Percentiles rank a stretch among this genome's conserved stretches.
Conservation (phyloP, 2,888 invertebrate genomes). For the Girardia tigrina region DNA sequence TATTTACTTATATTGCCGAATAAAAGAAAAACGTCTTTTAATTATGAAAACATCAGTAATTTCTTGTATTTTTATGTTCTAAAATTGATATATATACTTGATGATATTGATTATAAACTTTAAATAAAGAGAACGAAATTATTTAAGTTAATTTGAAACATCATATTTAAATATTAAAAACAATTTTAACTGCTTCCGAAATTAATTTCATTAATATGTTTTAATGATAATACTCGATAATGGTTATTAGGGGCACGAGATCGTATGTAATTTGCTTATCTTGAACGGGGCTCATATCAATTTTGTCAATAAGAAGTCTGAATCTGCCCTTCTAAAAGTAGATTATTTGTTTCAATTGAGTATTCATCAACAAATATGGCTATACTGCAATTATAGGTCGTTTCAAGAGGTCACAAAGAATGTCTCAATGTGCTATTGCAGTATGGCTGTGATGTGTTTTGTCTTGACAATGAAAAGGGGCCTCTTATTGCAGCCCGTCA, state of each 20-base stretch:
- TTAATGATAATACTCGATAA: too few relatives aligned
- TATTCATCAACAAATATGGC: background rate
- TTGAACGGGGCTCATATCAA: background rate
- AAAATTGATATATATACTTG: too few relatives aligned
- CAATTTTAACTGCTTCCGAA: too few relatives aligned
- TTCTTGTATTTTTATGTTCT: too few relatives aligned
- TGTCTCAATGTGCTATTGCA: background rate
- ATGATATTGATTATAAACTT: too few relatives aligned
- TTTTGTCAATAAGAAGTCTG: slow-evolving; percentile 13
- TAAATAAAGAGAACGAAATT: too few relatives aligned
- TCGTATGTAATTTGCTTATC: background rate
- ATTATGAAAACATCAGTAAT: too few relatives aligned
- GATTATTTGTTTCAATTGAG: background rate
- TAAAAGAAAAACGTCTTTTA: too few relatives aligned
- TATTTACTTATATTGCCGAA: too few relatives aligned
- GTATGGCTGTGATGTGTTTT: background rate
- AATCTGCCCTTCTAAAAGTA: background rate
- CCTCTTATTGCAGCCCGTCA: background rate
- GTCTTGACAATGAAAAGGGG: background rate
- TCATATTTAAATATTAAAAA: too few relatives aligned
- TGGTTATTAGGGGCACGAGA: background rate
- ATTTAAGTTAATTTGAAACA: too few relatives aligned
- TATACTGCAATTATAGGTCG: background rate
- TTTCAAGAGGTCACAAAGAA: background rate
- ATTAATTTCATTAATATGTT: too few relatives aligned